Evolutionary conservation across 1,140 invertebrate species (phyloP), one percentile per base, ranked within the genome.

Genomic region (Pseudomyrmex gracilis): DNA sequence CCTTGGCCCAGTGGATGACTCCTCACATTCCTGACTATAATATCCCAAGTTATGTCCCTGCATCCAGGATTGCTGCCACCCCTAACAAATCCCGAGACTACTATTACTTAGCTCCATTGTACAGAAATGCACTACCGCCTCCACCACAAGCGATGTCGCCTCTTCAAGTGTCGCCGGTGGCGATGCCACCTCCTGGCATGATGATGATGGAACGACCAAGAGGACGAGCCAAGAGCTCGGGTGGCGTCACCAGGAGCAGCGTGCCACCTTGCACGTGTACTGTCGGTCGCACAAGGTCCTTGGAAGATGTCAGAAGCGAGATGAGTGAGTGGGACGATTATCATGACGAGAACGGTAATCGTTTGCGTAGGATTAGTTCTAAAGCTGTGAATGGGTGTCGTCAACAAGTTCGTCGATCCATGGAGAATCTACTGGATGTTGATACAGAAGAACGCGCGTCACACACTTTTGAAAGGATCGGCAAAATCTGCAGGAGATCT

Each of bases 61-160:
- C 87, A 82, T 94, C 91, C 90, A 94, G 93, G 85, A 66, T 57
- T 5, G 88, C 73, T 87, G 34, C 93, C 85, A 90, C 94, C 89
- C 87, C 89, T 0, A 95, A 95, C 88, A 96, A 96, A 84, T 95
- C 95, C 2, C 93, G 96, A 2, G 96, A 97, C 85, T 96, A 97
- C 86, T 97, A 97, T 89, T 96, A 96, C 84, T 90, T 97, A 68
- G 95, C 96, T 10, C 96, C 96, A 1, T 94, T 96, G 87, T 97
- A 96, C 84, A 91, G 96, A n/a, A 95, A 95, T 77, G 95, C 94
- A 0, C 93, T 96, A 92, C 95, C 95, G 20, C 95, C 95, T n/a
- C 94, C 93, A 24, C 76, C 88, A 1, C 78, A 63, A 12, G 87
- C 84, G 12, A 74, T 84, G 73, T 94, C 90, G 88, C 95, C 91